Conservation (phyloP, 2,113 vertebrate species). For the Mastomys coucha region DNA sequence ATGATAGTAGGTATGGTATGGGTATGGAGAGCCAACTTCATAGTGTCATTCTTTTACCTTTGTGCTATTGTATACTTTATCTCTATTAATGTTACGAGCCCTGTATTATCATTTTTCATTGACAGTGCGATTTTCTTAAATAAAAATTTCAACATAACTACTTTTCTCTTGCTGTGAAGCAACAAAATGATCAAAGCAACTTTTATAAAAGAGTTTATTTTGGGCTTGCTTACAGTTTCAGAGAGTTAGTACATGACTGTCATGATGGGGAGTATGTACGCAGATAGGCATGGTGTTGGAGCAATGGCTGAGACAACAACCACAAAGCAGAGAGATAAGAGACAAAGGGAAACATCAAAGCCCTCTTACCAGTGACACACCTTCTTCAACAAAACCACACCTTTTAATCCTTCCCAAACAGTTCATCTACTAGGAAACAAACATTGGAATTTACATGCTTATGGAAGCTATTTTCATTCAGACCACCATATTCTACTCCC, state of each 20-base stretch:
- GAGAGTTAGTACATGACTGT: neutral
- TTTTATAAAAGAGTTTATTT: neutral
- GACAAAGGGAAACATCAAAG: neutral
- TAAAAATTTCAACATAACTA: neutral
- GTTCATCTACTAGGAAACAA: neutral
- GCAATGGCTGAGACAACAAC: neutral
- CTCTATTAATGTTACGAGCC: neutral
- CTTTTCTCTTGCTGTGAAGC: neutral
- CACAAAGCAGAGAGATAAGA: neutral
- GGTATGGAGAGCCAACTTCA: neutral
- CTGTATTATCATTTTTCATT: neutral
- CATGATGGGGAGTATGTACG: neutral
- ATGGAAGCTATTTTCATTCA: neutral
- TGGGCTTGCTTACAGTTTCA: neutral
- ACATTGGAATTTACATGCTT: neutral
- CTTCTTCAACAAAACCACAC: neutral
- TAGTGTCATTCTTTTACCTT: neutral
- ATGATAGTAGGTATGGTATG: neutral
- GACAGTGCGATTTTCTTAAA: neutral
- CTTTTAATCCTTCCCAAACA: neutral
- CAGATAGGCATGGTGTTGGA: neutral
- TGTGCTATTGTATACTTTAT: neutral
- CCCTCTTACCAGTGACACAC: neutral
- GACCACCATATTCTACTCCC: neutral
- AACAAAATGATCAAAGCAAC: neutral